phyloP scores from a whole-genome alignment of 2,888 invertebrate genomes.

The Leptopilina syphax region DNA sequence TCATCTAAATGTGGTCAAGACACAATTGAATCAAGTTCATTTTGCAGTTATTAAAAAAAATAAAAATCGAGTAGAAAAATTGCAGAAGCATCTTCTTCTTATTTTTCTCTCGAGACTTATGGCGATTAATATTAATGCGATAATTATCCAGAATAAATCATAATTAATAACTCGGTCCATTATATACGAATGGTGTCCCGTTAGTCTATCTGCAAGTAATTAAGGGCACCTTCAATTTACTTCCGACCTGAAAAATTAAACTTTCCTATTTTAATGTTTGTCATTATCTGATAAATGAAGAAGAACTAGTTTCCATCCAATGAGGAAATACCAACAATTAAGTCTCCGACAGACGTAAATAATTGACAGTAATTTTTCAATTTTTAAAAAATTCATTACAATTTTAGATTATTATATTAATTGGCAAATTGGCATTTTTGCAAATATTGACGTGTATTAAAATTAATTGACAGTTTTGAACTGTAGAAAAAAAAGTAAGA shows the following conservation, averaged over 20 bases:
- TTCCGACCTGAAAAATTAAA: conserved; percentile 31
- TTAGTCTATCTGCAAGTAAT: conserved; percentile 24
- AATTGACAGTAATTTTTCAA: background rate
- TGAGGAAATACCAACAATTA: background rate
- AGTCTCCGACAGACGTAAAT: background rate
- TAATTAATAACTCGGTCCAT: conserved; percentile 66
- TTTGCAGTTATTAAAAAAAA: conserved; percentile 4
- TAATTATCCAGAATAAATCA: conserved; percentile 65
- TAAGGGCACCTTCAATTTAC: conserved; percentile 30
- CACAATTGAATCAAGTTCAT: conserved; percentile 24
- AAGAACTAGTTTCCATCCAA: background rate
- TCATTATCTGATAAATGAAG: background rate
- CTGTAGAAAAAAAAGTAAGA: too few species aligned
- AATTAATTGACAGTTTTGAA: background rate
- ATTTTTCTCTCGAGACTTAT: background rate
- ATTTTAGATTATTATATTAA: too few species aligned
- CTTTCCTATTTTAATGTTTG: conserved; percentile 20
- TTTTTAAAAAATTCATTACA: too few species aligned
- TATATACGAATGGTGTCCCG: conserved; percentile 50
- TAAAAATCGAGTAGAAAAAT: background rate
- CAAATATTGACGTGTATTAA: too few species aligned
- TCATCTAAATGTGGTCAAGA: conserved; percentile 24
- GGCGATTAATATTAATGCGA: conserved; percentile 62
- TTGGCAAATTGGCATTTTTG: too few species aligned
- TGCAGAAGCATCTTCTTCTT: conserved; percentile 12